Percentiles rank a stretch among this genome's conserved stretches.
phyloP scores from a whole-genome alignment of 2,888 invertebrate species.

The Zaprionus bogoriensis region DNA sequence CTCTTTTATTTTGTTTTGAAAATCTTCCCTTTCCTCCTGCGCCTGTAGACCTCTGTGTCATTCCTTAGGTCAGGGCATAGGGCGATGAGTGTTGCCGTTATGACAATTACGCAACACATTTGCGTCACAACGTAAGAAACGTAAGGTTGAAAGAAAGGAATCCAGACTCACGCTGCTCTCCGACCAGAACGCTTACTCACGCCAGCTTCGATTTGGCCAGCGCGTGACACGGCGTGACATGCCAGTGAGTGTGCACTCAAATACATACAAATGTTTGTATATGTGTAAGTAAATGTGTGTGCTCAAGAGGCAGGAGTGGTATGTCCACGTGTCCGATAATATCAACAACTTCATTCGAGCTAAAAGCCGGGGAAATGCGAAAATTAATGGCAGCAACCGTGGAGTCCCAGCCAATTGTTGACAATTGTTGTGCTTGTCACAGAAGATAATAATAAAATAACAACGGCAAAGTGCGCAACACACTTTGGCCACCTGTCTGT shows the following conservation, averaged over 20 bases:
- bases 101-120: conserved; percentile 74
- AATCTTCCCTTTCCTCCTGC: background rate
- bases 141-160: conserved; percentile 25
- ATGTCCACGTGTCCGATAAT: conserved; percentile 51
- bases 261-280: background rate
- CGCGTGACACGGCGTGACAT: conserved; percentile 49
- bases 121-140: conserved; percentile 61
- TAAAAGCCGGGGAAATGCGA: conserved; percentile 35
- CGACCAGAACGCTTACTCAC: conserved; percentile 60
- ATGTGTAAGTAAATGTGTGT: conserved; percentile 3
- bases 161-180: conserved; percentile 52
- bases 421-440: conserved; percentile 58
- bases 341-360: conserved; percentile 69
- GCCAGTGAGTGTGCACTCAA: conserved; percentile 35
- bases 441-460: conserved; percentile 63
- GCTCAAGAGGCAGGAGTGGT: conserved; percentile 2
- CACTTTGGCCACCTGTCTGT: conserved; percentile 48
- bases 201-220: conserved; percentile 31
- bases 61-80: conserved; percentile 55
- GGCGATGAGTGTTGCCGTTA: conserved; percentile 41
- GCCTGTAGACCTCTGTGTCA: conserved; percentile 25
- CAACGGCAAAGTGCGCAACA: conserved; percentile 42
- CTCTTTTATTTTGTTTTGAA: conserved; percentile 16
- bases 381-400: conserved; percentile 41
- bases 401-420: conserved; percentile 59